These are phyloP conservation scores for Brenthis daphne DNA, from an alignment of 2,888 invertebrate genomes.

Conservation along the genomic window DNA sequence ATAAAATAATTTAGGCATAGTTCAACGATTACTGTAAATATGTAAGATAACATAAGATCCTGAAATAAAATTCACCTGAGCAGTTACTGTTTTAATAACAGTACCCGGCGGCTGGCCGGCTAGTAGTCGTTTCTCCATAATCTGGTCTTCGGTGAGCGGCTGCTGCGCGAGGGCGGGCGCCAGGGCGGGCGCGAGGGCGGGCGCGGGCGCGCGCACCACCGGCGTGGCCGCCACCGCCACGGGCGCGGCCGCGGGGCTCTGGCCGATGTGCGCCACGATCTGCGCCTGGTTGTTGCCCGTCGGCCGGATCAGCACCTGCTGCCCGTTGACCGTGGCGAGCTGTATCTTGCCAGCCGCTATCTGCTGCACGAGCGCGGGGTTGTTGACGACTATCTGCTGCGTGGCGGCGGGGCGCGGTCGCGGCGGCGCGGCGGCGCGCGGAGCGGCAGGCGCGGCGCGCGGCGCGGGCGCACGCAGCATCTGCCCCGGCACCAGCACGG, in stretches of 20 bases:
- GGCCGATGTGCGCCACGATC: conserved; percentile 88
- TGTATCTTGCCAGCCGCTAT: conserved; percentile 92
- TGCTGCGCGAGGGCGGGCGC: conserved; percentile 48
- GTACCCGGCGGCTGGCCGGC: conserved; percentile 93
- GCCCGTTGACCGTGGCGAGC: conserved; percentile 91
- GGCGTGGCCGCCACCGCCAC: conserved; percentile 35
- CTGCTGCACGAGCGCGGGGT: conserved; percentile 89
- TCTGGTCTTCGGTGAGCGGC: conserved; percentile 73
- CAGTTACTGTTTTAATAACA: conserved; percentile 92
- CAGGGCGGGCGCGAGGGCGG: conserved; percentile 43
- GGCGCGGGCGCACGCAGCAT: conserved; percentile 50
- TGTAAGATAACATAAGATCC: neutral
- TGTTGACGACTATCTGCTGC: conserved; percentile 90
- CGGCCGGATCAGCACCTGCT: conserved; percentile 91
- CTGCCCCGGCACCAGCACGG: conserved; percentile 60
- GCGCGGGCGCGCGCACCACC: conserved; percentile 44
- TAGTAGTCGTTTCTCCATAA: conserved; percentile 87
- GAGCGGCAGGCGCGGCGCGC: conserved; percentile 36
- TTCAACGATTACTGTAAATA: neutral
- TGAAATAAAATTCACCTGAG: conserved; percentile 79
- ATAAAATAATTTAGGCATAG: neutral
- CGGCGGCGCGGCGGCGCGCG: conserved; percentile 50
- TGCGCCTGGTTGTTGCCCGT: conserved; percentile 90
- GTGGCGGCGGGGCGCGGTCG: conserved; percentile 63
- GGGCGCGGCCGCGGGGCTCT: conserved; percentile 68